These are phyloP conservation scores for Galeopsomyia nigrocyanea DNA, from an alignment of 2,888 invertebrate genomes.

Conservation along the genomic window DNA sequence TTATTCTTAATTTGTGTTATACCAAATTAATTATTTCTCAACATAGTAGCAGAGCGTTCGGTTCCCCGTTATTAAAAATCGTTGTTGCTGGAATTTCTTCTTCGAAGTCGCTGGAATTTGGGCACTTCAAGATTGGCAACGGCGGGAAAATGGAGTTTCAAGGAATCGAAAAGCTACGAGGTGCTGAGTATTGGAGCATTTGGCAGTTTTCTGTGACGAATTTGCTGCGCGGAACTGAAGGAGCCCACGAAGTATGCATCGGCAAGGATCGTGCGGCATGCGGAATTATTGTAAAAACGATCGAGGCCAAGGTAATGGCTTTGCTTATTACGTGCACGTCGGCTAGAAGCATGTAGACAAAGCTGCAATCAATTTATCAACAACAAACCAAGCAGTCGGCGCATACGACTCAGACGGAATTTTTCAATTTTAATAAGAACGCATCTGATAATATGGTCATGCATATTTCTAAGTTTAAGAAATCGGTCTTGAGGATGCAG, in stretches of 20 bases:
- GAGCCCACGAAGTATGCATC: conserved; percentile 41
- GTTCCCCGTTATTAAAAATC: no score
- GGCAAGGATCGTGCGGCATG: conserved; percentile 43
- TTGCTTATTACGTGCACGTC: conserved; percentile 39
- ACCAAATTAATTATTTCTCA: no score
- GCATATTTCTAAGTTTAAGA: conserved; percentile 43
- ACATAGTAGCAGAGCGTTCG: no score
- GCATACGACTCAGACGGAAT: conserved; percentile 43
- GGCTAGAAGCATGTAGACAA: conserved; percentile 41
- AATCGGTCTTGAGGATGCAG: conserved; percentile 39
- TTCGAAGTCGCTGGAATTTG: no score
- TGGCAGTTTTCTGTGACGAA: no score
- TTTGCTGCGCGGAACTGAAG: conserved; percentile 27
- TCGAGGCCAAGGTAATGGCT: conserved; percentile 38
- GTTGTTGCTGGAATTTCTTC: no score
- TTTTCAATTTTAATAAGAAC: conserved; percentile 39
- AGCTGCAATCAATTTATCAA: conserved; percentile 41
- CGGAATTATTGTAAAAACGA: conserved; percentile 38
- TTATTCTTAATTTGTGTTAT: no score
- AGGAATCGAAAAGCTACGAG: no score
- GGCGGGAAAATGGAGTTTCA: no score
- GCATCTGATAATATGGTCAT: conserved; percentile 34
- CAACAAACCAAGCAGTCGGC: conserved; percentile 46
- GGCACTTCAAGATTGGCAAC: no score
- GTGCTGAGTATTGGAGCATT: no score